Conservation (phyloP, 2,888 invertebrate species). For the Matsumyia berberina region DNA sequence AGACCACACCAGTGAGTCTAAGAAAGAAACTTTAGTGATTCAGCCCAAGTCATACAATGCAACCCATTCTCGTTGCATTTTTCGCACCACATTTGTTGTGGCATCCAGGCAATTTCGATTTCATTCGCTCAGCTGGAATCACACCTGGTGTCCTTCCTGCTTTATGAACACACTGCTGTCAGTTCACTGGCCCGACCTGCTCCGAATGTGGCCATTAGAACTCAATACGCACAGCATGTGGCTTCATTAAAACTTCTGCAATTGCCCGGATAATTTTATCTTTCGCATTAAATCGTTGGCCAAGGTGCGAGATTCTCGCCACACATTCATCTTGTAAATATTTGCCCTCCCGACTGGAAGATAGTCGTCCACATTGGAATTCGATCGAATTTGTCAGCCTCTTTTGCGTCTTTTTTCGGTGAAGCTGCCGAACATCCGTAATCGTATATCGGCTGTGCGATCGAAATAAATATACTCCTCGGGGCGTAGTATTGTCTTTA, state of each 20-base stretch:
- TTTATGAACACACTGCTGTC: slow-evolving; percentile 8
- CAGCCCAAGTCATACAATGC: background rate
- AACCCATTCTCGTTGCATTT: background rate
- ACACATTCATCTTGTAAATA: slow-evolving; percentile 32
- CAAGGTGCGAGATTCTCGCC: slow-evolving; percentile 56
- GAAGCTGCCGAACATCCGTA: slow-evolving; percentile 56
- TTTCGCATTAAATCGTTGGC: slow-evolving; percentile 61
- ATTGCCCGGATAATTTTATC: slow-evolving; percentile 61
- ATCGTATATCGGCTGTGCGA: slow-evolving; percentile 39
- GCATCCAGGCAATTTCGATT: background rate
- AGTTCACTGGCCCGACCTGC: slow-evolving; percentile 45
- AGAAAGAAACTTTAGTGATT: background rate
- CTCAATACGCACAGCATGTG: slow-evolving; percentile 69
- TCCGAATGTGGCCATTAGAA: slow-evolving; percentile 54
- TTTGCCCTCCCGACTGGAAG: slow-evolving; percentile 46
- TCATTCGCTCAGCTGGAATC: slow-evolving; percentile 31
- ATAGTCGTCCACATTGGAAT: slow-evolving; percentile 43
- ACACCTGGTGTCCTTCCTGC: slow-evolving; percentile 24
- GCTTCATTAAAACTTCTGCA: slow-evolving; percentile 66
- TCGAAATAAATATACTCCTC: background rate
- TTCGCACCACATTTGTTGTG: slow-evolving; percentile 6
- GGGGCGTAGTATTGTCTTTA: slow-evolving; percentile 55
- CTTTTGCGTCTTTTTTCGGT: slow-evolving; percentile 7
- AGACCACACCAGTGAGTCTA: no score
- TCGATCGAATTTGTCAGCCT: slow-evolving; percentile 54